Evolutionary conservation across 2,113 vertebrate genomes (phyloP), one percentile per base, ranked within the genome.

Genomic region (Anarhynchus alexandrinus): DNA sequence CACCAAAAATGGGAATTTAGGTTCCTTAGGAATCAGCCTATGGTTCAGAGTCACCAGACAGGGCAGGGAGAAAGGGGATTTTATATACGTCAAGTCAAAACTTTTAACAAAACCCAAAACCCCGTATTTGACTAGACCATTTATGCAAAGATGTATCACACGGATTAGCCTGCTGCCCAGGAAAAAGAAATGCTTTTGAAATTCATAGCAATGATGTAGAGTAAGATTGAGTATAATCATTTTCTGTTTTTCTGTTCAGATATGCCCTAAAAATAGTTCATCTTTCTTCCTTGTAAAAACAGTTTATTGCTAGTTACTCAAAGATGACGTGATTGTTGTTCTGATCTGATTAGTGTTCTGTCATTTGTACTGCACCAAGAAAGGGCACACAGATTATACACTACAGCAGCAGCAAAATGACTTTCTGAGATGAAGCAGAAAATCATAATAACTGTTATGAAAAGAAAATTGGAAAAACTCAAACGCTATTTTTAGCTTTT

Each of bases 391-490:
- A 71, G 90, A 97, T 96, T 94, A 97, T 88, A 95, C 87, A 83
- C 92, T 47, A 88, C 93, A 78, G 91, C 94, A 96, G 89, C 93
- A 91, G 82, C 93, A 94, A 94, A 96, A 97, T 95, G 15, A 88
- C 82, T 96, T 96, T 96, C 93, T 96, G 97, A 97, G 95, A 87
- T 78, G 93, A 97, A 97, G 95, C 96, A 97, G 95, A 98, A 97
- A 97, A 97, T 96, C 82, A 40, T 94, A 94, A 93, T 95, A 96
- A 93, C 94, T 94, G 94, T 87, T 96, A 97, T 88, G 93, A 97
- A 97, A 92, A 92, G 77, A 96, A 97, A 97, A 97, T 10, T 90
- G 92, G 88, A 77, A 93, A 93, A 97, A 80, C 58, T 86, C 72
- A 71, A 79, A 45, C 2, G 20, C 79, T 96, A 96, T 97, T 97